Evolutionary conservation across 2,113 vertebrate species (phyloP).

Genomic region (Podocnemis expansa): DNA sequence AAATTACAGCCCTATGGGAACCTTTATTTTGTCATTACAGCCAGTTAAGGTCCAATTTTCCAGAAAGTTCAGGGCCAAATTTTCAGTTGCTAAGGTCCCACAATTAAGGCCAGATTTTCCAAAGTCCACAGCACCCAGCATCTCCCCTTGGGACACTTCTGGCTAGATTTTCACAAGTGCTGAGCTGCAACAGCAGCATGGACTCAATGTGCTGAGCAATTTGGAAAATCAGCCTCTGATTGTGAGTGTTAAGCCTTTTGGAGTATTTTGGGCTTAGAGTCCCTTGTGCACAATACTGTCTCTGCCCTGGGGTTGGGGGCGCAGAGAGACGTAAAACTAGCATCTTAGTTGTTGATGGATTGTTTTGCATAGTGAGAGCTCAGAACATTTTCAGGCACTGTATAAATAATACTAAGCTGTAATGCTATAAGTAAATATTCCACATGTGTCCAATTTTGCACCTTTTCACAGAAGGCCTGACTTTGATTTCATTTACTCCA

Average conservation of each 20-base stretch:
- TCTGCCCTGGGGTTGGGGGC: not conserved
- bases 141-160: not conserved
- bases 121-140: not conserved
- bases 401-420: not conserved
- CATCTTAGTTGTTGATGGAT: not conserved
- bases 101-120: not conserved
- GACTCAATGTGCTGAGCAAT: not conserved
- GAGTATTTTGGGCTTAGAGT: not conserved
- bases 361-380: not conserved
- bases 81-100: not conserved
- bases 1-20: rapidly evolving
- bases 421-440: not conserved
- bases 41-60: rapidly evolving
- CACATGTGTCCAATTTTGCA: rapidly evolving
- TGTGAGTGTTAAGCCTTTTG: not conserved
- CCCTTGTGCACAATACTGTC: rapidly evolving
- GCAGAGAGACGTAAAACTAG: not conserved
- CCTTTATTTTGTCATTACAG: not conserved
- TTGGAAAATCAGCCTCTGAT: not conserved
- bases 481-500: not conserved
- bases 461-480: not conserved
- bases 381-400: not conserved
- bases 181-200: not conserved
- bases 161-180: not conserved
- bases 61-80: not conserved